phyloP scores from a whole-genome alignment of 2,113 vertebrate genomes.

The Phalacrocorax brasilianus region DNA sequence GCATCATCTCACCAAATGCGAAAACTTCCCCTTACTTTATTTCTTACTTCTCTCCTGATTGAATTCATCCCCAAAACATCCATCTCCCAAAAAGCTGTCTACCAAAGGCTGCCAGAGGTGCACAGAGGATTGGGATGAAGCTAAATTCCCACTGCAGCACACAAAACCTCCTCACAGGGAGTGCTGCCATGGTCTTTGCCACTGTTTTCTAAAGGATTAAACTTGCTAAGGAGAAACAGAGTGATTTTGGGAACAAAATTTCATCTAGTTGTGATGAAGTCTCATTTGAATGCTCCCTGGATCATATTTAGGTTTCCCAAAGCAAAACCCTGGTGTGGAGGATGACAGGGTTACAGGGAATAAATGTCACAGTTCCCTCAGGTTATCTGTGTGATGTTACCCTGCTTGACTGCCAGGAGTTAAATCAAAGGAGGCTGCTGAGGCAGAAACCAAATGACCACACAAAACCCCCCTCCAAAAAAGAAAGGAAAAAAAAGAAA shows the following conservation, averaged over 20 bases:
- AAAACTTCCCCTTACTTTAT: neutral
- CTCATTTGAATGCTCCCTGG: neutral
- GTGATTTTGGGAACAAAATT: neutral
- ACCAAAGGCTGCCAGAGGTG: neutral
- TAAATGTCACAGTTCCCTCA: neutral
- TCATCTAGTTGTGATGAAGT: neutral
- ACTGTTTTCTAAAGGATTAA: neutral
- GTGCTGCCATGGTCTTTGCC: fast-evolving
- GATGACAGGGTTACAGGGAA: neutral
- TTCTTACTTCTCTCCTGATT: neutral
- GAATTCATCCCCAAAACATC: neutral
- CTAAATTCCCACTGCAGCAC: neutral
- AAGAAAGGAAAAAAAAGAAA: no score
- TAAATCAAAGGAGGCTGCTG: neutral
- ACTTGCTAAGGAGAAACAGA: neutral
- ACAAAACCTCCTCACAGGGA: neutral
- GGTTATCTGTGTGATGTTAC: neutral
- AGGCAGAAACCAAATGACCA: neutral
- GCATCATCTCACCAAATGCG: neutral
- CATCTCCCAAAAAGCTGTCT: neutral
- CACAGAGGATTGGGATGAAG: neutral
- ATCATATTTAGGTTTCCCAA: neutral
- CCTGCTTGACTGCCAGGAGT: neutral
- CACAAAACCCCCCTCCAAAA: neutral
- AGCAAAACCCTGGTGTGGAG: neutral